Evolutionary conservation across 2,888 invertebrate species (phyloP), one percentile per base, ranked within the genome.

Genomic region (Autographa pulchrina): DNA sequence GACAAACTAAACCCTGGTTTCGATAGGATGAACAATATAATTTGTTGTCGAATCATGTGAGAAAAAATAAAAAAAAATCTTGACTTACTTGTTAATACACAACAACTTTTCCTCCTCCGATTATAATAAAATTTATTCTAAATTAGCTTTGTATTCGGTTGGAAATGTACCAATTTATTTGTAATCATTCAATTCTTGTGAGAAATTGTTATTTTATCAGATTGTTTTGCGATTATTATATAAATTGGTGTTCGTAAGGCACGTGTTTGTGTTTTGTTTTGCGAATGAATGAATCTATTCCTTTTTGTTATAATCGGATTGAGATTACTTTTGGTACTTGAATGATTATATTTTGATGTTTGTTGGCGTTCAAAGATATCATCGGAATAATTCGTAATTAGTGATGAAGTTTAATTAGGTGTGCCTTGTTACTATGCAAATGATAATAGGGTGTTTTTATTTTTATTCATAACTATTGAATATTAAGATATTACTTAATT

Each of bases 151-250:
- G 67, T 70, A 31, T 63, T 48, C 38, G 32, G 56, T 67, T n/a
- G n/a, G 11, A 66, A 65, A 31, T 74, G 68, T 70, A 65, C 65
- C 78, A 77, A 85, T 80, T 72, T 80, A 72, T 84, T 79, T 75
- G 67, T 67, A 78, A 83, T 86, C 78, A 72, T 79, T 66, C 68
- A 25, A 67, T 54, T 25, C 72, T 59, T 62, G 52, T 62, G 25
- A n/a, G 48, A 58, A 62, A 80, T 77, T 60, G 77, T 35, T 25
- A 67, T 67, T 77, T 65, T 80, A 77, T 71, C 56, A 72, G 72
- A 77, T 80, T 77, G 62, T 77, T 32, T 71, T 56, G 62, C 61
- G 66, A 67, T 80, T 80, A 76, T 77, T 70, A 54, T 2, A 31
- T 20, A 11, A 48, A 48, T 70, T 69, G 70, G 41, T 35, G 25